A percentile compares a stretch with the other conserved stretches of the same genome.
phyloP scores from a whole-genome alignment of 2,888 invertebrate species.

The Morpho deidamia region DNA sequence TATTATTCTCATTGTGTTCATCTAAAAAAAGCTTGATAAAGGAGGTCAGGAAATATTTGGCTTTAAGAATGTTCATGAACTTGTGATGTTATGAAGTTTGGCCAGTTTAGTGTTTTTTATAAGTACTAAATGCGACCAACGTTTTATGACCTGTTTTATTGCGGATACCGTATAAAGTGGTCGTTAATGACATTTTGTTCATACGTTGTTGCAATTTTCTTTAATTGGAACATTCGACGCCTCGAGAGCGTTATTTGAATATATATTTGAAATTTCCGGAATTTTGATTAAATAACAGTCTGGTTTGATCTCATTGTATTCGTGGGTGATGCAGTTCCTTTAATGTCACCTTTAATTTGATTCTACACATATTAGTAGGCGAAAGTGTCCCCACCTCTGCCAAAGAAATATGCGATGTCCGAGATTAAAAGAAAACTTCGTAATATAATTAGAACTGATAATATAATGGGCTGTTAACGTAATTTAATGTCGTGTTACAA shows the following conservation, averaged over 20 bases:
- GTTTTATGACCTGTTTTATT: slow-evolving; percentile 47
- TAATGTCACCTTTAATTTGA: slow-evolving; percentile 1
- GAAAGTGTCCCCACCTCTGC: background rate
- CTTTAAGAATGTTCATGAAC: slow-evolving; percentile 37
- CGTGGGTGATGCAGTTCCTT: background rate
- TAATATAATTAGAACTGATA: slow-evolving; percentile 16
- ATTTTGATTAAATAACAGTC: slow-evolving; percentile 3
- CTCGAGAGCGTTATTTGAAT: background rate
- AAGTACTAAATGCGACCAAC: slow-evolving; percentile 39
- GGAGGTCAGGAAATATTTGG: slow-evolving; percentile 42
- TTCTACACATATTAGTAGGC: background rate
- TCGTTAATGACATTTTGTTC: slow-evolving; percentile 35
- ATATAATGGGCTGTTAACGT: slow-evolving; percentile 43
- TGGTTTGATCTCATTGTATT: slow-evolving; percentile 1
- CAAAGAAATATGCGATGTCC: slow-evolving; percentile 4
- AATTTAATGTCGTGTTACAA: slow-evolving; percentile 45
- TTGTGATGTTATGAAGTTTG: slow-evolving; percentile 38
- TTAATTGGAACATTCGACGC: slow-evolving; percentile 24
- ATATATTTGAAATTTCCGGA: background rate
- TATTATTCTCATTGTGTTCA: background rate
- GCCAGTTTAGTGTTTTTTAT: slow-evolving; percentile 42
- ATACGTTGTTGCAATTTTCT: slow-evolving; percentile 28
- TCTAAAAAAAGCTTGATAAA: background rate
- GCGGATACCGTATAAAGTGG: slow-evolving; percentile 47
- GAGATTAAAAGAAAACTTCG: slow-evolving; percentile 10